Conservation (phyloP, 2,888 invertebrate genomes). For the Acleris sparsana region DNA sequence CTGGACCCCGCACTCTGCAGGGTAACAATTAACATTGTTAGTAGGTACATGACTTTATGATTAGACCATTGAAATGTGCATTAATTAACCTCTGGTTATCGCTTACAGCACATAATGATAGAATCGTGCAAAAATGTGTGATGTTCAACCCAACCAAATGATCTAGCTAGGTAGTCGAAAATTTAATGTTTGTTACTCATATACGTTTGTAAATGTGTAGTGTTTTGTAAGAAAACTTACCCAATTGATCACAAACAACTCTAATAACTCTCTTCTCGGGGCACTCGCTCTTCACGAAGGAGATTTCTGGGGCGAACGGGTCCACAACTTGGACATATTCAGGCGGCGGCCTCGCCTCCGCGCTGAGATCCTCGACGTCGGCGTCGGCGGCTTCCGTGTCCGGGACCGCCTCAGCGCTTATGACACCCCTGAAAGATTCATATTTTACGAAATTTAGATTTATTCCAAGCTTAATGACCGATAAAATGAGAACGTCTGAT, state of each 20-base stretch:
- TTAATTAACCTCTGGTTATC: too few relatives aligned
- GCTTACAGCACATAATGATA: too few relatives aligned
- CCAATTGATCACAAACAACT: conserved; percentile 90
- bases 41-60: too few relatives aligned
- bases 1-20: conserved; percentile 87
- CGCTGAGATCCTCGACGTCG: conserved; percentile 76
- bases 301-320: conserved; percentile 91
- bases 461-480: too few relatives aligned
- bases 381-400: conserved; percentile 85
- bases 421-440: conserved; percentile 83
- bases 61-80: too few relatives aligned
- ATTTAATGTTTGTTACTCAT: background rate
- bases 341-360: conserved; percentile 60
- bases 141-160: too few relatives aligned
- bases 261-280: conserved; percentile 90
- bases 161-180: too few relatives aligned
- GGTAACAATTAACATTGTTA: background rate
- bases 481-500: too few relatives aligned
- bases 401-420: conserved; percentile 87
- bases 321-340: conserved; percentile 92
- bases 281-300: conserved; percentile 90
- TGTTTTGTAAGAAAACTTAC: conserved; percentile 79
- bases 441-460: background rate
- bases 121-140: too few relatives aligned
- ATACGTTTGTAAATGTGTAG: background rate